phyloP scores from a whole-genome alignment of 1,140 invertebrate genomes.

The Scaptomyza graminum region DNA sequence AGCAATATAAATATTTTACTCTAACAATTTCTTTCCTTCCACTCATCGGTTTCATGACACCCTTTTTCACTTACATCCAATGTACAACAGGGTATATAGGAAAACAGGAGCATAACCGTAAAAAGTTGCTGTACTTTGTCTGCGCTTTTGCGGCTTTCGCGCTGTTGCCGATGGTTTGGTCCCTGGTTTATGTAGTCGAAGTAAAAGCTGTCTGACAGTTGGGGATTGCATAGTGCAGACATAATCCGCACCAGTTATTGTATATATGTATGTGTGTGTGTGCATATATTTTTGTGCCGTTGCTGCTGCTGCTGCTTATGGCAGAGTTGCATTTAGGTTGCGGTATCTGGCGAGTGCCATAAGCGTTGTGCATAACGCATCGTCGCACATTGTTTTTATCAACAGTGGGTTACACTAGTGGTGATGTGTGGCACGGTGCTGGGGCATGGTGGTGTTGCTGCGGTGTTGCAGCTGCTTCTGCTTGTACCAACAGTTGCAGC shows the following conservation, averaged over 20 bases:
- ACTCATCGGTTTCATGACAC: too few relatives aligned
- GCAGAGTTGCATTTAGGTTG: slow-evolving; percentile 23
- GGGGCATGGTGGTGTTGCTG: slow-evolving; percentile 2
- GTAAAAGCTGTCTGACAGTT: slow-evolving; percentile 60
- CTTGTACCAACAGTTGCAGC: slow-evolving; percentile 14
- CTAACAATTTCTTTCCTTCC: too few relatives aligned
- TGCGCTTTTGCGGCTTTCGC: slow-evolving; percentile 46
- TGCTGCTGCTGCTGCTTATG: background rate
- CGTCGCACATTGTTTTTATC: slow-evolving; percentile 45
- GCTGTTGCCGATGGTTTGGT: slow-evolving; percentile 34
- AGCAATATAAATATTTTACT: too few relatives aligned
- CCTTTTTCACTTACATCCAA: too few relatives aligned
- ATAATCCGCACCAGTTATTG: slow-evolving; percentile 49
- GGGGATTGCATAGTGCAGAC: slow-evolving; percentile 51
- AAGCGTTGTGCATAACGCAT: slow-evolving; percentile 49
- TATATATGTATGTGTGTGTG: slow-evolving; percentile 37
- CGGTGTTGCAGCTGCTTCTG: slow-evolving; percentile 10
- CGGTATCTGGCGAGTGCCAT: slow-evolving; percentile 45
- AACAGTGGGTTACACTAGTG: slow-evolving; percentile 24
- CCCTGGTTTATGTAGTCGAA: slow-evolving; percentile 4
- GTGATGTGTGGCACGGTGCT: background rate
- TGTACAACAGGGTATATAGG: background rate
- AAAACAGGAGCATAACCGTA: background rate
- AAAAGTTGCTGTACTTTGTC: slow-evolving; percentile 40
- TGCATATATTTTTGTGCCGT: slow-evolving; percentile 7